Evolutionary conservation across 2,888 invertebrate species (phyloP).

Genomic region (Dryadula phaetusa): DNA sequence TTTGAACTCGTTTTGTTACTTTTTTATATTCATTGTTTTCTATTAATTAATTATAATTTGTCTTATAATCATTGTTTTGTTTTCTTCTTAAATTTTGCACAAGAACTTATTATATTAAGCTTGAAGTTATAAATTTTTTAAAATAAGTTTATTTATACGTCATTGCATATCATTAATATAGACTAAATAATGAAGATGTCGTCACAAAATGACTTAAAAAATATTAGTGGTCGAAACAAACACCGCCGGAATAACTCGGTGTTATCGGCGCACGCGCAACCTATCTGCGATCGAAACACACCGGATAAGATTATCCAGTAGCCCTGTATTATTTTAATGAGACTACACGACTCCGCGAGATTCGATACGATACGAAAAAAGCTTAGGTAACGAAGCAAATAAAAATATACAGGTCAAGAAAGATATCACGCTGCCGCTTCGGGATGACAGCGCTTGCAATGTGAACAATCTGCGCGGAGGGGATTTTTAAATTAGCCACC

Average conservation of each 20-base stretch:
- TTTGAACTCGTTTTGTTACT: background rate
- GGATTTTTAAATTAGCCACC: constrained; percentile 80
- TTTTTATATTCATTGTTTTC: background rate
- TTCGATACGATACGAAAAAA: constrained; percentile 78
- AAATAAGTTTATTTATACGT: background rate
- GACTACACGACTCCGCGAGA: constrained; percentile 82
- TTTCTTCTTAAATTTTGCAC: background rate
- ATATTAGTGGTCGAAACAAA: constrained; percentile 76
- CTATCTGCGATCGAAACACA: constrained; percentile 83
- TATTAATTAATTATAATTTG: background rate
- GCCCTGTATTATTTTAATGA: constrained; percentile 85
- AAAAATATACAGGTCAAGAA: constrained; percentile 79
- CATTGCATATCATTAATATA: constrained; percentile 41
- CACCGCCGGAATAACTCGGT: constrained; percentile 79
- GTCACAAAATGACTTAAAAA: constrained; percentile 77
- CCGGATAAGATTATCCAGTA: constrained; percentile 84
- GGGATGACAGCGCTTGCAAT: constrained; percentile 64
- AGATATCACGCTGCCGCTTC: constrained; percentile 73
- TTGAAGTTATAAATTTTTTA: background rate
- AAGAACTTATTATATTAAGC: background rate
- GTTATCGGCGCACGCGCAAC: constrained; percentile 83
- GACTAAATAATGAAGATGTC: constrained; percentile 81
- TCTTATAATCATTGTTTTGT: background rate
- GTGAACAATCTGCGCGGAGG: constrained; percentile 60
- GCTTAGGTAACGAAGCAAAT: constrained; percentile 81